Percentiles rank a stretch among this genome's conserved stretches.
Evolutionary conservation across 1,140 invertebrate genomes (phyloP).

Genomic region (Hyposmocoma kahamanoa): DNA sequence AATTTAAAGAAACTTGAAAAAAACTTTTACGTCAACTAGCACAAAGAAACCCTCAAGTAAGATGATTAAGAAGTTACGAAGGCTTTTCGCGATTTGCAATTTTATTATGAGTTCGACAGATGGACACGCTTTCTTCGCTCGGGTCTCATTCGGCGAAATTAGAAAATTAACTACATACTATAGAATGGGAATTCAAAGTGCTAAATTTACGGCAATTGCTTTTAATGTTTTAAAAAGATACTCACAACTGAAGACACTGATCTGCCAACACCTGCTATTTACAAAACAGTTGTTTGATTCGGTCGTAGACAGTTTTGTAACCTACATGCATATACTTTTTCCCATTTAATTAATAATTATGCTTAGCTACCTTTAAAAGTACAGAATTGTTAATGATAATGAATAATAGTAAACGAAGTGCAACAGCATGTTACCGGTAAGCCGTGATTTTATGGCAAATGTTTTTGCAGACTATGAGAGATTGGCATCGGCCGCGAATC

Average conservation of each 20-base stretch:
- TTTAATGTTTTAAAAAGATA: not conserved
- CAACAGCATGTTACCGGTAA: no score
- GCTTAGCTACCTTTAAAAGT: no score
- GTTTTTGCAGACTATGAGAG: slow-evolving; percentile 75
- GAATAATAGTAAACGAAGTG: no score
- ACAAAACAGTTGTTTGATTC: no score
- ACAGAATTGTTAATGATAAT: no score
- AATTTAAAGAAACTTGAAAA: no score
- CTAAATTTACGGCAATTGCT: not conserved
- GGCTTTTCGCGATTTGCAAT: not conserved
- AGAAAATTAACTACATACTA: no score
- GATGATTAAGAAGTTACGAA: slow-evolving; percentile 1
- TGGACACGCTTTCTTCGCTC: not conserved
- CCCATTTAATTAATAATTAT: no score
- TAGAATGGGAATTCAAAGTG: not conserved
- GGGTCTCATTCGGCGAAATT: not conserved
- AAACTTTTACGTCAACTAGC: not conserved
- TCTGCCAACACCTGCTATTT: not conserved
- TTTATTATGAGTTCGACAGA: not conserved
- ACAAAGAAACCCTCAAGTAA: not conserved
- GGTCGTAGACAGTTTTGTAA: no score
- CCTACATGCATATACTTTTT: no score
- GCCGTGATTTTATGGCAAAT: no score
- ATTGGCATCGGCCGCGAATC: slow-evolving; percentile 88
- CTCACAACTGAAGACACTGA: not conserved